Percentiles rank a stretch among this genome's conserved stretches.
Evolutionary conservation across 2,888 invertebrate species (phyloP).

Genomic region (Pseudococcus jackbeardsleyi): DNA sequence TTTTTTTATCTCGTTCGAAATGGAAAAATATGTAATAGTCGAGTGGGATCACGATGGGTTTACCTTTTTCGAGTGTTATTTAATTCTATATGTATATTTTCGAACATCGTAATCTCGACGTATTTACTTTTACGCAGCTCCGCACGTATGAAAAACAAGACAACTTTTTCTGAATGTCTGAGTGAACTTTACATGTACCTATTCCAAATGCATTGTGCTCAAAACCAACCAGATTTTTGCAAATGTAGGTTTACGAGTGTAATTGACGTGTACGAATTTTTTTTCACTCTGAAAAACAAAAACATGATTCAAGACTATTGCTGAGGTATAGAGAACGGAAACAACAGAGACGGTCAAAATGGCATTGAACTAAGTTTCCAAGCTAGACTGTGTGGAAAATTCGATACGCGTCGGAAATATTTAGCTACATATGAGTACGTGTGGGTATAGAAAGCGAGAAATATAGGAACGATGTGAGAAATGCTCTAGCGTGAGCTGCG

Average conservation of each 20-base stretch:
- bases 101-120: neutral
- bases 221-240: neutral
- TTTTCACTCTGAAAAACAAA: neutral
- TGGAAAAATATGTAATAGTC: slow-evolving; percentile 15
- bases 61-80: slow-evolving; percentile 38
- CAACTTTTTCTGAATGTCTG: neutral
- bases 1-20: neutral
- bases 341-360: slow-evolving; percentile 5
- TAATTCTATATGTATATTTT: slow-evolving; percentile 9
- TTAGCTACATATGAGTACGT: neutral
- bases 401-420: neutral
- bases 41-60: slow-evolving; percentile 16
- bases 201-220: neutral
- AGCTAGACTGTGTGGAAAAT: neutral
- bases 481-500: neutral
- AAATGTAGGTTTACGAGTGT: neutral
- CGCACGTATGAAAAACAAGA: neutral
- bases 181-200: neutral
- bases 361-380: slow-evolving; percentile 12
- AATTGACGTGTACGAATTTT: neutral
- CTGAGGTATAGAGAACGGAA: neutral
- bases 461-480: neutral
- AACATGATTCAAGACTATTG: neutral
- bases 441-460: neutral
- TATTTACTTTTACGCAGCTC: neutral